Evolutionary conservation across 2,113 vertebrate genomes (phyloP), one percentile per base, ranked within the genome.

Genomic region (Hyperoodon ampullatus): DNA sequence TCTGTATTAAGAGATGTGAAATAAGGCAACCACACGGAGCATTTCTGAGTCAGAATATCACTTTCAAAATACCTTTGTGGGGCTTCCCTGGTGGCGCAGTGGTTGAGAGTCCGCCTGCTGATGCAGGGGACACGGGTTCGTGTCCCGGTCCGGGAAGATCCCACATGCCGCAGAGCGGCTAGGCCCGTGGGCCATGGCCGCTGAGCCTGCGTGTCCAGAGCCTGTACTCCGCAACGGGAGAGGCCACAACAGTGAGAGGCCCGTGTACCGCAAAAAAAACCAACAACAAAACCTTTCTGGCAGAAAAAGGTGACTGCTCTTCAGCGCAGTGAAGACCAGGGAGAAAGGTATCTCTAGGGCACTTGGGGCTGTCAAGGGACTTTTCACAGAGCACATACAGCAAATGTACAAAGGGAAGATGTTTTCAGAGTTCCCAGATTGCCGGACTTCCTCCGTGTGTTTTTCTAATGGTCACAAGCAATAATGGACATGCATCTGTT

Each of bases 61-160:
- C 74, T 82, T 95, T 80, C 50, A 93, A 82, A 93, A 91, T 53
- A 94, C 24, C 16, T 60, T 28, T 72, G 35, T 91, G 10, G 21
- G 13, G 47, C 47, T 50, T 14, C 47, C 47, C 47, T 50, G 47
- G 12, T 50, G 47, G 47, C 47, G 2, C 13, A 50, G 47, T 50
- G 47, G 47, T 50, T 50, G 47, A 50, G 47, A 50, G 47, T 50
- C 47, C 3, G 47, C 47, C 47, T 50, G 47, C 47, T 13, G 3
- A 50, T 14, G 47, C 47, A 50, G 47, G 47, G 1, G 3, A 50
- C 47, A 14, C 47, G 0, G 47, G 47, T 47, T 47, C 47, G 47
- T 47, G 47, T 12, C 12, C 47, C 0, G 47, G 47, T 47, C 47
- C 0, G 47, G 12, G 47, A 47, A 13, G 47, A 47, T 47, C 47